phyloP scores from a whole-genome alignment of 2,888 invertebrate species.

The Drosophila niveifrons region DNA sequence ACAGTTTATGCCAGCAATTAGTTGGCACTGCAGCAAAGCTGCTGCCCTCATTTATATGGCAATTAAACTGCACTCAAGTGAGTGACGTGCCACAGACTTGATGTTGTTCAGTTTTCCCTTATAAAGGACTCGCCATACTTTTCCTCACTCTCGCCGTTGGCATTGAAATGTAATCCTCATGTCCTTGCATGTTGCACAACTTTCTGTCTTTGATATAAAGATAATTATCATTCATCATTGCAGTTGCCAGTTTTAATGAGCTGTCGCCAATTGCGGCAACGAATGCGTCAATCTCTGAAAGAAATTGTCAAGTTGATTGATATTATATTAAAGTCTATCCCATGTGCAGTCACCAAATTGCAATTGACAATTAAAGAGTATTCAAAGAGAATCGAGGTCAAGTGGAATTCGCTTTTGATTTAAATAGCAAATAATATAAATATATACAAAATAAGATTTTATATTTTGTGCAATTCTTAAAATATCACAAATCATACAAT shows the following conservation, averaged over 20 bases:
- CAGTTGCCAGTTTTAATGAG: conserved; percentile 24
- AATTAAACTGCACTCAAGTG: conserved; percentile 63
- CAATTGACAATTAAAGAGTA: background rate
- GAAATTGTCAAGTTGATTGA: background rate
- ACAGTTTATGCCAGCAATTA: conserved; percentile 47
- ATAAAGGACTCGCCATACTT: conserved; percentile 3
- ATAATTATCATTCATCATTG: background rate
- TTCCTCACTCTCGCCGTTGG: conserved; percentile 1
- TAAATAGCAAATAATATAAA: background rate
- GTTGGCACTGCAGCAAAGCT: conserved; percentile 29
- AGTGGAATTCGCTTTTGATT: background rate
- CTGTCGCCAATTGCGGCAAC: background rate
- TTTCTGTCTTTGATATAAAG: conserved; percentile 3
- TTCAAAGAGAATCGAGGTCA: background rate
- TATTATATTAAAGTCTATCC: no score
- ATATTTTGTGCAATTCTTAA: background rate
- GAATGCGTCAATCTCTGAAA: background rate
- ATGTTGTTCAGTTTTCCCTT: conserved; percentile 10
- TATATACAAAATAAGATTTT: background rate
- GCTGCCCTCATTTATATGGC: conserved; percentile 67
- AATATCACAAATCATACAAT: background rate
- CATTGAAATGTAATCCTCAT: conserved; percentile 11
- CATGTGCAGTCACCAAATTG: background rate
- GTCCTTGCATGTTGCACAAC: conserved; percentile 18
- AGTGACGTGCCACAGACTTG: conserved; percentile 28